Base-by-base conservation (phyloP, 1,140 invertebrate genomes). In the Holotrichia oblita region DNA sequence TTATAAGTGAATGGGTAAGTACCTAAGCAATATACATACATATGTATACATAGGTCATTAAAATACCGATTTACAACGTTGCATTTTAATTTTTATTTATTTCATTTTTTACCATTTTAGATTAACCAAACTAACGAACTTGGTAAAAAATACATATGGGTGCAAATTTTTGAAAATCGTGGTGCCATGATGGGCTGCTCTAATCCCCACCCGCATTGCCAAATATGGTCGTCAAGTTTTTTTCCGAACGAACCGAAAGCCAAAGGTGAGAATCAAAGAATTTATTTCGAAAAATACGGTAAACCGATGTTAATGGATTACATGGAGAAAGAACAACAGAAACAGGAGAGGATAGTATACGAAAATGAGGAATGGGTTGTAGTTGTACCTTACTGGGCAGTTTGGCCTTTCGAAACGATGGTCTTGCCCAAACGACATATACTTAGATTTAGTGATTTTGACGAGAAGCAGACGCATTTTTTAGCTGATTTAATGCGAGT, bases 351-450 rank as follows among this genome's bases (percentile, higher is more conserved):
- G 72, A 90, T 99, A 76, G 95, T 99, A 0, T 85, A 94, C 10
- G 88, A 94, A 84, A 98, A 98, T 88, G 87, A 90, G 0, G 90
- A 95, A 83, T 99, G 97, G 97, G 86, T 97, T 6, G 95, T 94
- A 22, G 86, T 99, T 22, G 97, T 99, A 0, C 98, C 98, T 0
- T 99, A 94, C 85, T 99, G 98, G 98, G 98, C 98, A 10, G 88
- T 93, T 10, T 98, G 98, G 98, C 98, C 98, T 0, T 99, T 94
- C 85, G 98, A 99, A 88, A 98, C 97, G 0, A 95, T 99, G 94
- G 81, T 99, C 6, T 85, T 99, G 41, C 97, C 98, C 0, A 91
- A 91, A 40, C 89, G 91, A 81, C 91, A 94, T 80, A 88, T 96
- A 0, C 89, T 93, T 79, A 87, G 96, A 72, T 90, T 99, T 83